Conservation (phyloP, 92 coral and sea anemone species). For the Bergia puertoricense region DNA sequence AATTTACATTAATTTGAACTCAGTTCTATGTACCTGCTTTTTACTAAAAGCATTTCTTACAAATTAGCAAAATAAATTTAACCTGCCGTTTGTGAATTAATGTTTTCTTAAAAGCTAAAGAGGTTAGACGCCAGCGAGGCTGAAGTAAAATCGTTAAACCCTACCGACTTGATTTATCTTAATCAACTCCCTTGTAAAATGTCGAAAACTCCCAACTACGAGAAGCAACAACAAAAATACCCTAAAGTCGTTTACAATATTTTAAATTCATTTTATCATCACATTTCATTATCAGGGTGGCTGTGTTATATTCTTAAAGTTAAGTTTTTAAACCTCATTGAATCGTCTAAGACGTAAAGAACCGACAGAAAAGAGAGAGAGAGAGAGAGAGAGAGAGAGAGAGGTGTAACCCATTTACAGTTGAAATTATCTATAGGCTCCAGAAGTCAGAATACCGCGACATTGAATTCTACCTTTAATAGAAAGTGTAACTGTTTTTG, state of each 20-base stretch:
- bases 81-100: slow-evolving; percentile 22
- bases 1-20: slow-evolving; percentile 37
- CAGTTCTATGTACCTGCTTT: slow-evolving; percentile 38
- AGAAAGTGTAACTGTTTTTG: neutral
- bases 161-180: slow-evolving; percentile 26
- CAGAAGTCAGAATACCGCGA: neutral
- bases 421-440: neutral
- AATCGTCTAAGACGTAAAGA: neutral
- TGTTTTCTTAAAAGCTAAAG: slow-evolving; percentile 18
- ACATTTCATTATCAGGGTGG: neutral
- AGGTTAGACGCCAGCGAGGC: slow-evolving; percentile 36
- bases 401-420: neutral
- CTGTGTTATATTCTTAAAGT: neutral
- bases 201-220: neutral
- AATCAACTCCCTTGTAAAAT: slow-evolving; percentile 13
- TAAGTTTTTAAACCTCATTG: neutral
- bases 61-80: slow-evolving; percentile 22
- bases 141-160: slow-evolving; percentile 1
- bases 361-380: neutral
- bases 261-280: neutral
- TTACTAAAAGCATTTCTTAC: slow-evolving; percentile 33
- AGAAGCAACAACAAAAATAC: neutral
- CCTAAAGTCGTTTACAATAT: neutral
- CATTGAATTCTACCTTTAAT: neutral
- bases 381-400: too few relatives aligned